phyloP scores from a whole-genome alignment of 2,888 invertebrate genomes.

The Tipula helvola region DNA sequence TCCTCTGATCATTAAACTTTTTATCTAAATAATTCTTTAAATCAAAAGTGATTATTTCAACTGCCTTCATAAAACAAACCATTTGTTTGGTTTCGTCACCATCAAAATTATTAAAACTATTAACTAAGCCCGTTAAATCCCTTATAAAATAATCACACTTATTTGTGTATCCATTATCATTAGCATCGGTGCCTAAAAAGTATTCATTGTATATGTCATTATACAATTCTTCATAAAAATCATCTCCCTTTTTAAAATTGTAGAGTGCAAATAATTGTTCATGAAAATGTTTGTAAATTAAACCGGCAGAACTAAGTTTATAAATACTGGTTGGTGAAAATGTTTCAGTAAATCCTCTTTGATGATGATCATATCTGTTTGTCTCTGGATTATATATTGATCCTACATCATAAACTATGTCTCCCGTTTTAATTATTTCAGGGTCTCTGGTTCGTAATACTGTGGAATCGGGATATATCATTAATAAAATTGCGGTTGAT shows the following conservation, averaged over 20 bases:
- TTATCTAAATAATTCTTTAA: too few relatives aligned
- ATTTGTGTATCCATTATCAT: too few relatives aligned
- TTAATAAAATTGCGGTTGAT: constrained; percentile 86
- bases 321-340: constrained; percentile 51
- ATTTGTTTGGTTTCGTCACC: constrained; percentile 35
- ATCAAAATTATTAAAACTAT: constrained; percentile 76
- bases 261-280: constrained; percentile 33
- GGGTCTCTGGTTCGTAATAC: constrained; percentile 57
- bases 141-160: constrained; percentile 58
- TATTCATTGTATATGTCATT: constrained; percentile 51
- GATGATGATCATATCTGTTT: constrained; percentile 89
- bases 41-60: too few relatives aligned
- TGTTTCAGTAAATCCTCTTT: constrained; percentile 58
- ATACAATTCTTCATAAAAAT: constrained; percentile 45
- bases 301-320: constrained; percentile 89
- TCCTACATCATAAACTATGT: constrained; percentile 93
- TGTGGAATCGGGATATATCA: constrained; percentile 65
- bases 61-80: too few relatives aligned
- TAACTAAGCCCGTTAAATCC: constrained; percentile 94
- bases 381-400: constrained; percentile 63
- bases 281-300: constrained; percentile 88
- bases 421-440: constrained; percentile 60
- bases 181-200: too few relatives aligned
- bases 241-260: constrained; percentile 32
- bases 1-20: too few relatives aligned